phyloP scores from a whole-genome alignment of 2,888 invertebrate genomes.

The Heliconius sara region DNA sequence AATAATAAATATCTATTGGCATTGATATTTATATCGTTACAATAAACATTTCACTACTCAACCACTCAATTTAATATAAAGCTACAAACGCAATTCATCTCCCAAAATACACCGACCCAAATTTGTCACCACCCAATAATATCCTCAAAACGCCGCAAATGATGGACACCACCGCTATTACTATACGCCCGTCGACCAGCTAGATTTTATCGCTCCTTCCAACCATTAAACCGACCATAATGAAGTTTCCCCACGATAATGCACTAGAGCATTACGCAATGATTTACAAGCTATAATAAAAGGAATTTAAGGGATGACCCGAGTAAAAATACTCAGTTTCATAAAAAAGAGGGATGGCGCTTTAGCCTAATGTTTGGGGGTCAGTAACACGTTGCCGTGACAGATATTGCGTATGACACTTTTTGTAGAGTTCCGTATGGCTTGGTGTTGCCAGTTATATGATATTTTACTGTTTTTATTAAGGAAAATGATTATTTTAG shows the following conservation, averaged over 20 bases:
- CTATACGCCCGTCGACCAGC: conserved; percentile 66
- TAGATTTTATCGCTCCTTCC: conserved; percentile 83
- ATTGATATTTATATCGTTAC: too few relatives aligned
- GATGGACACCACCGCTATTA: conserved; percentile 57
- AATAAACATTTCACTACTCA: too few relatives aligned
- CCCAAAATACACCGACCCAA: not conserved
- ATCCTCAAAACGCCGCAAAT: conserved; percentile 42
- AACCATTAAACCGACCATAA: conserved; percentile 84
- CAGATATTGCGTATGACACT: conserved; percentile 11
- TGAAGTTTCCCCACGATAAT: conserved; percentile 83
- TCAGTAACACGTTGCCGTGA: conserved; percentile 20
- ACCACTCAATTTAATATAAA: too few relatives aligned
- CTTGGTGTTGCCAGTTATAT: not conserved
- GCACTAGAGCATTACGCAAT: conserved; percentile 82
- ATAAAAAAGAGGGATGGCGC: conserved; percentile 80
- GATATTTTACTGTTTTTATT: not conserved
- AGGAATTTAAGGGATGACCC: conserved; percentile 84
- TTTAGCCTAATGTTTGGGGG: conserved; percentile 59
- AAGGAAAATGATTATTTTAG: too few relatives aligned
- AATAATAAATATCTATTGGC: too few relatives aligned
- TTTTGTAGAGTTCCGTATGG: not conserved
- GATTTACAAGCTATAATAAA: conserved; percentile 84
- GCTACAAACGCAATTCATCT: not conserved
- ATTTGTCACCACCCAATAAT: not conserved
- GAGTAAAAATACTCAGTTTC: conserved; percentile 71